Conservation (phyloP, 1,140 invertebrate genomes). For the Hestina assimilis region DNA sequence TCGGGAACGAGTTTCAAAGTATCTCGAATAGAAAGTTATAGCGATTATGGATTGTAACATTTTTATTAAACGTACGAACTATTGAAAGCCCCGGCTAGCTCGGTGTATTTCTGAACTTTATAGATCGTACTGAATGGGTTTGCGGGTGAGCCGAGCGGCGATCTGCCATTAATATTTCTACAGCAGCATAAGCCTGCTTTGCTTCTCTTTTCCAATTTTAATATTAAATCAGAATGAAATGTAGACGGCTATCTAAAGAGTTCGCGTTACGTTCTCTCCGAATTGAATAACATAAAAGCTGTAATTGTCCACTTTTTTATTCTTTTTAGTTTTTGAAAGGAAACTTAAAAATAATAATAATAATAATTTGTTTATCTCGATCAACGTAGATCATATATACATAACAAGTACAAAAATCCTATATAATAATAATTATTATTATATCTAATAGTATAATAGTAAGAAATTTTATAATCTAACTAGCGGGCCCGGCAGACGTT, state of each 20-base stretch:
- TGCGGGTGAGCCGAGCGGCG: conserved; percentile 1
- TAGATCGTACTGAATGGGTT: conserved; percentile 20
- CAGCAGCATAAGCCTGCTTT: conserved; percentile 11
- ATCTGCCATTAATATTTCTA: conserved; percentile 31
- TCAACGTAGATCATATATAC: too few relatives aligned
- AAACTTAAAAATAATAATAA: too few relatives aligned
- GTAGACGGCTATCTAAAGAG: neutral
- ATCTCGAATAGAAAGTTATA: neutral
- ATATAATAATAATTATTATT: too few relatives aligned
- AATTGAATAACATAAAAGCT: conserved; percentile 6
- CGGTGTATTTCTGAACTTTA: conserved; percentile 24
- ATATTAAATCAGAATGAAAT: conserved; percentile 26
- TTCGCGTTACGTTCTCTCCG: conserved; percentile 2
- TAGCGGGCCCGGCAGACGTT: too few relatives aligned
- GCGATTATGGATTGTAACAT: conserved; percentile 17
- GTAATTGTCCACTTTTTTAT: neutral
- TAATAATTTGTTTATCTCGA: too few relatives aligned
- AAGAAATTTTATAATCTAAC: too few relatives aligned
- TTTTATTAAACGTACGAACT: conserved; percentile 10
- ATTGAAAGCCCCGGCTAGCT: conserved; percentile 6
- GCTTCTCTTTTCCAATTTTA: conserved; percentile 30
- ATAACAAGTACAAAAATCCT: too few relatives aligned
- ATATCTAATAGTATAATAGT: too few relatives aligned
- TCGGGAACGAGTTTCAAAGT: neutral
- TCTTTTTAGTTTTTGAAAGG: too few relatives aligned